Evolutionary conservation across 2,113 vertebrate genomes (phyloP).

Genomic region (Trinectes maculatus): DNA sequence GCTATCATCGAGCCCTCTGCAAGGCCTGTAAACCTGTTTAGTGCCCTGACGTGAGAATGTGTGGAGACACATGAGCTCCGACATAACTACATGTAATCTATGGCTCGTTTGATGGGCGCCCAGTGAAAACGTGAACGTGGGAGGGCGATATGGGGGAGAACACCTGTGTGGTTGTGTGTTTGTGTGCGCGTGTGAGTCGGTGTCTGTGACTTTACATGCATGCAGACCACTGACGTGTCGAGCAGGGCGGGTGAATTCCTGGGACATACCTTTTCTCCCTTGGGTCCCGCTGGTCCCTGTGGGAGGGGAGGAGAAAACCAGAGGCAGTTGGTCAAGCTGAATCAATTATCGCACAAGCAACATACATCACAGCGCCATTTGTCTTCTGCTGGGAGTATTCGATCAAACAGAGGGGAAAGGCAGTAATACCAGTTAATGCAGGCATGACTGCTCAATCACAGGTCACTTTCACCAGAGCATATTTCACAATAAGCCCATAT

Average conservation of each 20-base stretch:
- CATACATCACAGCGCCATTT: slow-evolving; percentile 24
- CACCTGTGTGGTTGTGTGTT: slow-evolving; percentile 20
- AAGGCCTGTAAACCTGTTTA: slow-evolving; percentile 64
- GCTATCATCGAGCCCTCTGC: slow-evolving; percentile 54
- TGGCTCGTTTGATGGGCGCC: slow-evolving; percentile 34
- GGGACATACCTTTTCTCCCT: slow-evolving; percentile 92
- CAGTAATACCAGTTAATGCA: slow-evolving; percentile 29
- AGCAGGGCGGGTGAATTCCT: slow-evolving; percentile 15
- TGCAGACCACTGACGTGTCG: slow-evolving; percentile 4
- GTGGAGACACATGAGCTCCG: slow-evolving; percentile 55
- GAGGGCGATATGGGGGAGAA: slow-evolving; percentile 23
- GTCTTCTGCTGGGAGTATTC: slow-evolving; percentile 29
- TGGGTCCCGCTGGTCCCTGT: slow-evolving; percentile 90
- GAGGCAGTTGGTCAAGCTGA: slow-evolving; percentile 61
- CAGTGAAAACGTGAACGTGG: slow-evolving; percentile 28
- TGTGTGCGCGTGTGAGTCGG: background rate
- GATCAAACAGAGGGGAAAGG: slow-evolving; percentile 29
- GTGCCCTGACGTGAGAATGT: slow-evolving; percentile 66
- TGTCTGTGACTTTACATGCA: slow-evolving; percentile 6
- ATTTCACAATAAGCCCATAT: slow-evolving; percentile 21
- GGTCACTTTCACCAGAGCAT: slow-evolving; percentile 3
- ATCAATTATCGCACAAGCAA: slow-evolving; percentile 38
- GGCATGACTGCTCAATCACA: slow-evolving; percentile 36
- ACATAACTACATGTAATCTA: slow-evolving; percentile 63
- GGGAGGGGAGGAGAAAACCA: slow-evolving; percentile 59